Conservation (phyloP, 1,140 invertebrate genomes). For the Pollicipes pollicipes region DNA sequence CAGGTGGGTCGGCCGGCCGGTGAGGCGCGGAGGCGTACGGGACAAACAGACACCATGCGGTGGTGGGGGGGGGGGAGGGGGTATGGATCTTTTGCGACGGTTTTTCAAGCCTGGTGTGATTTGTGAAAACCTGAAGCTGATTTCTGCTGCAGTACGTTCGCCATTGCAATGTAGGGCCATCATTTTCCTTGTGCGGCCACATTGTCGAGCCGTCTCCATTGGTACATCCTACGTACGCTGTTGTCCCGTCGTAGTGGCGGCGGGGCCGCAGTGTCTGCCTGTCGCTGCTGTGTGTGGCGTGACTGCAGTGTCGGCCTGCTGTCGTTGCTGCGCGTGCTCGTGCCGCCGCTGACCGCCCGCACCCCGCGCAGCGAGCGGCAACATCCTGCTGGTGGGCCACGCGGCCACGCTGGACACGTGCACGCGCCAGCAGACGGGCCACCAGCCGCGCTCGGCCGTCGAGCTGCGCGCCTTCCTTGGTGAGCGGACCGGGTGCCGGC, state of each 20-base stretch:
- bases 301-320: background rate
- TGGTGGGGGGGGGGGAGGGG: no score
- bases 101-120: no score
- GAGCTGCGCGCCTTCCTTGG: constrained; percentile 52
- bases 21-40: no score
- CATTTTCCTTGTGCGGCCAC: background rate
- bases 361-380: constrained; percentile 37
- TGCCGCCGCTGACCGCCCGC: background rate
- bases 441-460: constrained; percentile 36
- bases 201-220: background rate
- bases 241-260: background rate
- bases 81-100: no score
- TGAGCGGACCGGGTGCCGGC: no score
- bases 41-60: no score
- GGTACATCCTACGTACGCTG: background rate
- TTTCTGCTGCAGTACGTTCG: background rate
- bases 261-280: background rate
- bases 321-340: no score
- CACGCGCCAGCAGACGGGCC: constrained; percentile 52
- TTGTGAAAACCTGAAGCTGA: no score
- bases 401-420: constrained; percentile 68
- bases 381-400: constrained; percentile 65
- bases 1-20: background rate
- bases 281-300: background rate
- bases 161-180: background rate